phyloP scores from a whole-genome alignment of 1,140 invertebrate genomes.

The Caerostris darwini region DNA sequence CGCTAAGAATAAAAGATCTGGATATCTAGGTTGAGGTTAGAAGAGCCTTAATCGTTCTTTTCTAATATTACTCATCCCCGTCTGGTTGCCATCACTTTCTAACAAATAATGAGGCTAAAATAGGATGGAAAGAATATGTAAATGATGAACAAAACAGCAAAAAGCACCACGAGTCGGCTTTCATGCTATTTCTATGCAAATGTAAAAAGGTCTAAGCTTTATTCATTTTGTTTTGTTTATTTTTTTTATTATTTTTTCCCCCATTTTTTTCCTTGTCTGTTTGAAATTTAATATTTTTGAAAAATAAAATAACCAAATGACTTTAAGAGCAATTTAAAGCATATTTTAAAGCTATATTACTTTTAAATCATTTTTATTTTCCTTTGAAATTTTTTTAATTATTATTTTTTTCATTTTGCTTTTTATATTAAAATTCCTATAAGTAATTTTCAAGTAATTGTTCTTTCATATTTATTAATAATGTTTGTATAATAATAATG shows the following conservation, averaged over 20 bases:
- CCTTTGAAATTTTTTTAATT: neutral
- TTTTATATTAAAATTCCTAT: too few species aligned
- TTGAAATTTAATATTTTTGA: neutral
- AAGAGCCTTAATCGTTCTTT: conserved; percentile 41
- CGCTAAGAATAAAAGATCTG: conserved; percentile 4
- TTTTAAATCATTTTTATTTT: neutral
- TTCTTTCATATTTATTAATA: too few species aligned
- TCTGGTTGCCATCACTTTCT: neutral
- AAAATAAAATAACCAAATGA: neutral
- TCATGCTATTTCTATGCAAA: conserved; percentile 56
- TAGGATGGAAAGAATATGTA: conserved; percentile 49
- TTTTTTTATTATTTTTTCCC: neutral
- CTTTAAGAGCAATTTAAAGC: conserved; percentile 36
- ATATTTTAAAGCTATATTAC: neutral
- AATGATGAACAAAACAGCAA: conserved; percentile 4
- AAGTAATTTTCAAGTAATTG: too few species aligned
- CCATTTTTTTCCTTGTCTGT: neutral
- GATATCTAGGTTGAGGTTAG: conserved; percentile 63
- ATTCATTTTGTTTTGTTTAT: neutral
- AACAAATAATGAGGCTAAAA: neutral
- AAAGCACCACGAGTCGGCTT: conserved; percentile 11
- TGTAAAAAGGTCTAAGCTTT: neutral
- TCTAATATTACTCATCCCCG: conserved; percentile 38
- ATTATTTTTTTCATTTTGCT: too few species aligned
- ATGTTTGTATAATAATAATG: too few species aligned